Conservation (phyloP, 2,888 invertebrate genomes). For the Drosophila longiperda region DNA sequence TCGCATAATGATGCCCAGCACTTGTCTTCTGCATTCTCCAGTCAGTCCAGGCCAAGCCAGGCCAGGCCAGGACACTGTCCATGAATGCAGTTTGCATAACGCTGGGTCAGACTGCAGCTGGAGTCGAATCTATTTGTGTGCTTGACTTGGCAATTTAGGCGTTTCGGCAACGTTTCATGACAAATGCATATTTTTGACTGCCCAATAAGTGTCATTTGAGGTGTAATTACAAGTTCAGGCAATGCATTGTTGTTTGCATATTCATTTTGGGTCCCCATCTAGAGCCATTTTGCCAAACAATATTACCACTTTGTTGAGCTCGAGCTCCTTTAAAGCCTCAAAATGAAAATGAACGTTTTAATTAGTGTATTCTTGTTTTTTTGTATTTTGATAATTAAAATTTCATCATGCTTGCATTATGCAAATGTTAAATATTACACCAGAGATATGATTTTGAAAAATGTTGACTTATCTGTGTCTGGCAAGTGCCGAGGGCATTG, state of each 20-base stretch:
- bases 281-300: background rate
- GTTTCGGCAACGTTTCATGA: slow-evolving; percentile 32
- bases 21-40: slow-evolving; percentile 49
- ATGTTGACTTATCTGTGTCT: slow-evolving; percentile 49
- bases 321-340: background rate
- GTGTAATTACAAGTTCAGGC: slow-evolving; percentile 54
- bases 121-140: slow-evolving; percentile 20
- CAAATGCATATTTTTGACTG: slow-evolving; percentile 36
- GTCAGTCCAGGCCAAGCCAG: background rate
- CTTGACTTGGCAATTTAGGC: slow-evolving; percentile 50
- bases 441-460: slow-evolving; percentile 11
- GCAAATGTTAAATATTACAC: slow-evolving; percentile 8
- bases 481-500: slow-evolving; percentile 39
- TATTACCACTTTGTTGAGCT: background rate
- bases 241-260: slow-evolving; percentile 18
- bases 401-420: background rate
- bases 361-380: background rate
- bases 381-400: background rate
- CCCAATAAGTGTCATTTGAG: slow-evolving; percentile 61
- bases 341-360: background rate
- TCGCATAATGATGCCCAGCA: slow-evolving; percentile 71
- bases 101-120: slow-evolving; percentile 51
- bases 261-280: background rate
- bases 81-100: slow-evolving; percentile 58
- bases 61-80: slow-evolving; percentile 2